Evolutionary conservation across 2,797 vertebrate species (phyloP).

Genomic region (Cynodonichthys magdalenae): DNA sequence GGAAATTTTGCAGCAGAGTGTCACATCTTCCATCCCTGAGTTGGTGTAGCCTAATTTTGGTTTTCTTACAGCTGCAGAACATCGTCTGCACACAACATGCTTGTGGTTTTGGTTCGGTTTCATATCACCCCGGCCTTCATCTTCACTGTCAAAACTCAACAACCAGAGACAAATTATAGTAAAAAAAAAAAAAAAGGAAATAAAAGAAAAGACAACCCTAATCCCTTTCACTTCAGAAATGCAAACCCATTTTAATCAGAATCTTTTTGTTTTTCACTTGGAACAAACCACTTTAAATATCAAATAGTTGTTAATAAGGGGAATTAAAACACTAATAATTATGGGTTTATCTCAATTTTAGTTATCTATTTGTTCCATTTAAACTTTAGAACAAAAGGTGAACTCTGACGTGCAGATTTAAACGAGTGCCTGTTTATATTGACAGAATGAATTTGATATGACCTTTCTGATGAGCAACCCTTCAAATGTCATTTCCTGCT

Average conservation of each 20-base stretch:
- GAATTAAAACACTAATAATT: no score
- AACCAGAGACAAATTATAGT: slow-evolving; percentile 53
- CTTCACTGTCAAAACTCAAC: slow-evolving; percentile 66
- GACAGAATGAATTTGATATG: no score
- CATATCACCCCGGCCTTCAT: slow-evolving; percentile 61
- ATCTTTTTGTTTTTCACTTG: slow-evolving; percentile 33
- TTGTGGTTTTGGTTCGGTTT: slow-evolving; percentile 77
- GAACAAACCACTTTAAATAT: no score
- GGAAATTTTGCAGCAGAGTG: slow-evolving; percentile 3
- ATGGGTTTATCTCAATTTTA: no score
- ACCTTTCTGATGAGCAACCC: no score
- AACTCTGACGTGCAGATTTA: no score
- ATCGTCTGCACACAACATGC: slow-evolving; percentile 59
- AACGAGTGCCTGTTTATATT: no score
- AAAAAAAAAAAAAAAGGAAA: slow-evolving; percentile 41
- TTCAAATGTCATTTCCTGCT: no score
- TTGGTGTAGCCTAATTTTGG: slow-evolving; percentile 35
- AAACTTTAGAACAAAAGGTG: no score
- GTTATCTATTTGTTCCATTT: no score
- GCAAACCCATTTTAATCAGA: slow-evolving; percentile 26
- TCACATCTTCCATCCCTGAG: slow-evolving; percentile 22
- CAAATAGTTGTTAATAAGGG: no score
- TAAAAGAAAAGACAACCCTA: slow-evolving; percentile 21
- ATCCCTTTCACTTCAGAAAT: slow-evolving; percentile 27
- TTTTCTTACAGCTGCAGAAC: slow-evolving; percentile 60